Percentiles rank a stretch among this genome's conserved stretches.
Evolutionary conservation across 2,888 invertebrate genomes (phyloP).

Genomic region (Prosapia bicincta): DNA sequence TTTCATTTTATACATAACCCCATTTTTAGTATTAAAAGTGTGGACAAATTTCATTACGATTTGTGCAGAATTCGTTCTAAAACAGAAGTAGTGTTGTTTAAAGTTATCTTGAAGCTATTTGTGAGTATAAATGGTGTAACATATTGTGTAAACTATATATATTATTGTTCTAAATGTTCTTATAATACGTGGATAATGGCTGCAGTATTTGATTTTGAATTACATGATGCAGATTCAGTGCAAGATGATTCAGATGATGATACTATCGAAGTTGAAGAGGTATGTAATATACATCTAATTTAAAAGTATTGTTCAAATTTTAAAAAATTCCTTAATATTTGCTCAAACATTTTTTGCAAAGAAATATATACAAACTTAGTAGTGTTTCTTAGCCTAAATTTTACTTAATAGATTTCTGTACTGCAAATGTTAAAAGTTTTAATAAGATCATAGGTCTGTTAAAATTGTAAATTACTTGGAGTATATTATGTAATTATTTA

Average conservation of each 20-base stretch:
- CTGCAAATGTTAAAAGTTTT: too few relatives aligned
- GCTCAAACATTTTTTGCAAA: too few relatives aligned
- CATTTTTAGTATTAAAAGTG: constrained; percentile 12
- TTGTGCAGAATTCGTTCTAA: not conserved
- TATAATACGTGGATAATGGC: constrained; percentile 54
- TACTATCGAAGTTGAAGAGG: constrained; percentile 83
- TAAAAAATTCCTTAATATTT: too few relatives aligned
- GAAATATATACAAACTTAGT: too few relatives aligned
- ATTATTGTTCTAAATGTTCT: constrained; percentile 23
- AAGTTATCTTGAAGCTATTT: not conserved
- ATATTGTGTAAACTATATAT: not conserved
- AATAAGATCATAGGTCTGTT: too few relatives aligned
- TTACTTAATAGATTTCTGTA: too few relatives aligned
- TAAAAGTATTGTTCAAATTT: too few relatives aligned
- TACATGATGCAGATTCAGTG: constrained; percentile 68
- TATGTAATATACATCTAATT: too few relatives aligned
- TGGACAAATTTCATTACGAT: constrained; percentile 7
- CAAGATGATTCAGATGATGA: constrained; percentile 83
- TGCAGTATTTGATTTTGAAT: constrained; percentile 91
- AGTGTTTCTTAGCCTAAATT: too few relatives aligned
- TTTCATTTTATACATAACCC: constrained; percentile 28
- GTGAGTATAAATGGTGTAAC: constrained; percentile 3
- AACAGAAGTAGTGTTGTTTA: not conserved
- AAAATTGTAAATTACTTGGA: too few relatives aligned
- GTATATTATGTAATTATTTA: too few relatives aligned